Percentiles rank a stretch among this genome's conserved stretches.
phyloP scores from a whole-genome alignment of 2,797 vertebrate species.

The Trachops cirrhosus region DNA sequence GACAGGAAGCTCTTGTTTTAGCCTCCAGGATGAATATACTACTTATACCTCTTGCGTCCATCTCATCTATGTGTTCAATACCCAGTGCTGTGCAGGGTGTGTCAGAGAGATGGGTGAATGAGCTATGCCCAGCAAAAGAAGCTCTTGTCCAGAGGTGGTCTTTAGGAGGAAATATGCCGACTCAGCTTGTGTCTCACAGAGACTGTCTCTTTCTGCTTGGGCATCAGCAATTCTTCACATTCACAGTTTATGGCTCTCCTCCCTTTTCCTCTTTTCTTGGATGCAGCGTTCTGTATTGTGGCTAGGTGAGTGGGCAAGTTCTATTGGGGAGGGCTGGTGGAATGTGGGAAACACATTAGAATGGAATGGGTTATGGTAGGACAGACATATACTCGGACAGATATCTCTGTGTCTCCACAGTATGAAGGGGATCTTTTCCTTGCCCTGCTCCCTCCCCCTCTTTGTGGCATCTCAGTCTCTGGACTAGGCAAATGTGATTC shows the following conservation, averaged over 20 bases:
- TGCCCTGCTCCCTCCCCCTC: background rate
- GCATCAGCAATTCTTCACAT: background rate
- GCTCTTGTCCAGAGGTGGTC: background rate
- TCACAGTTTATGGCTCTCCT: background rate
- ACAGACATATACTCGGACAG: background rate
- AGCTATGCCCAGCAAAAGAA: background rate
- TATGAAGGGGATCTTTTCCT: background rate
- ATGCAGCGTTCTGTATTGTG: background rate
- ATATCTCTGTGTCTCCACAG: background rate
- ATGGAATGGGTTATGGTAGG: background rate
- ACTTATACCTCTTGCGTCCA: background rate
- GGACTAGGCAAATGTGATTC: background rate
- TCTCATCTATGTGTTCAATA: background rate
- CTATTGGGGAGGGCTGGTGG: background rate
- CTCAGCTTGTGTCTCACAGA: slow-evolving; percentile 1
- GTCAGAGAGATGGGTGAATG: background rate
- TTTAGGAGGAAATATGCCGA: background rate
- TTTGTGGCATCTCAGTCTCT: background rate
- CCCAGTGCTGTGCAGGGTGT: background rate
- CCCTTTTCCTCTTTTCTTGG: background rate
- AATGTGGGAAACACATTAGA: background rate
- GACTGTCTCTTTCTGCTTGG: background rate
- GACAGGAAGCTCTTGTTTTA: slow-evolving; percentile 27
- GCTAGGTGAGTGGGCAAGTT: background rate
- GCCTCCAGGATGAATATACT: background rate